Base-by-base conservation (phyloP, 2,797 vertebrate species). In the Platyrinchus mystaceus region DNA sequence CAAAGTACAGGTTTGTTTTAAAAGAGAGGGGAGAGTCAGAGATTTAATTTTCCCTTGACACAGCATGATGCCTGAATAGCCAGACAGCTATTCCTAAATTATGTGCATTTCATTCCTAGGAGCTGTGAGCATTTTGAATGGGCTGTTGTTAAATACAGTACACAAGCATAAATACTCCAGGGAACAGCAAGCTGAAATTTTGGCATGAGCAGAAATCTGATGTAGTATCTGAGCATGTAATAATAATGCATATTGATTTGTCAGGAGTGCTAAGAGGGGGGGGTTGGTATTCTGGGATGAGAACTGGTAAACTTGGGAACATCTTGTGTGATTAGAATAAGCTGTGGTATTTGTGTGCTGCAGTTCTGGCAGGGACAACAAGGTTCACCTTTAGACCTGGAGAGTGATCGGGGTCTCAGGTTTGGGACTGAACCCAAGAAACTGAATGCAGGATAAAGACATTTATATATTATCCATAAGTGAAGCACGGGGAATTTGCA, bases 71-170 rank as follows among this genome's bases (percentile, higher is more conserved):
- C 87, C 90, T 91, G 84, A 96, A 92, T 92, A 95, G 93, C 93
- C 92, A 93, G 93, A 90, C 93, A 92, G 90, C 87, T 92, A 93
- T 93, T 95, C 92, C 95, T 96, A 95, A 97, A 95, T 95, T 95
- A 95, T 89, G 87, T 95, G 95, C 94, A 95, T 95, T 95, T 96
- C 92, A 91, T 95, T 95, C 92, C 95, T 93, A 78, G 92, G 91
- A 96, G 93, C 92, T 75, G 93, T 52, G 81, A 95, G 93, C 90
- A 91, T 95, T 96, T 68, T 89, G 90, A 96, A 97, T 94, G 93
- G 96, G 87, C 76, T 95, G 93, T 62, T 94, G 95, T 93, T 97
- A 95, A 94, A 87, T 94, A 95, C 90, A 91, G 93, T 94, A 92
- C 93, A 94, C 94, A 95, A 96, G 92, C 93, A 89, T 75, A 87